Conservation (phyloP, 2,888 invertebrate genomes). For the Heteropelma amictum region DNA sequence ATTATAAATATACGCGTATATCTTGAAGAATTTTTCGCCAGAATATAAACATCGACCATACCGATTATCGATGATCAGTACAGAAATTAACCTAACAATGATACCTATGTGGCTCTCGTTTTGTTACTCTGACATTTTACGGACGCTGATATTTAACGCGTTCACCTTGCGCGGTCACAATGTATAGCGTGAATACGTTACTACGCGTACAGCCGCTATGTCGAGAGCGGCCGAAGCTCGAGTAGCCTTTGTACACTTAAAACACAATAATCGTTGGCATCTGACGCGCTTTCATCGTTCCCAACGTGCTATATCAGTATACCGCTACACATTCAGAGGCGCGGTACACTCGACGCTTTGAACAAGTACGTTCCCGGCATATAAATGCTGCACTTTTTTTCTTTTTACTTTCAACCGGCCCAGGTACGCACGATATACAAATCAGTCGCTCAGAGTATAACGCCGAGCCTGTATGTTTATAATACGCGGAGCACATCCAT, state of each 20-base stretch:
- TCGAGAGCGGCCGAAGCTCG: slow-evolving; percentile 25
- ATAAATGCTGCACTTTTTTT: slow-evolving; percentile 43
- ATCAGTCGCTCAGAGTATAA: too few relatives aligned
- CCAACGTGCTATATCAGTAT: neutral
- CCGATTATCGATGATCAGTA: slow-evolving; percentile 48
- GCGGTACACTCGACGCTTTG: slow-evolving; percentile 8
- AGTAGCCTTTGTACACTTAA: slow-evolving; percentile 21
- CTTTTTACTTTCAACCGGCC: too few relatives aligned
- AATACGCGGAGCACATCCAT: too few relatives aligned
- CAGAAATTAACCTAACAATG: slow-evolving; percentile 38
- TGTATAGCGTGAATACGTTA: neutral
- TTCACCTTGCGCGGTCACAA: slow-evolving; percentile 1
- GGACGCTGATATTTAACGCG: slow-evolving; percentile 30
- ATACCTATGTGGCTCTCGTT: slow-evolving; percentile 8
- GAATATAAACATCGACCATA: slow-evolving; percentile 21
- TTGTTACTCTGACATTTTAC: neutral
- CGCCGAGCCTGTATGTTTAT: too few relatives aligned
- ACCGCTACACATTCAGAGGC: neutral
- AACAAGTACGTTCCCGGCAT: slow-evolving; percentile 43
- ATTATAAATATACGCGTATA: slow-evolving; percentile 28
- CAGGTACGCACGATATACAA: slow-evolving; percentile 7
- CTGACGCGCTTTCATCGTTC: slow-evolving; percentile 8
- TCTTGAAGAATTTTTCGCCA: neutral
- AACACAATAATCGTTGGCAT: slow-evolving; percentile 39
- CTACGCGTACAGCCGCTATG: neutral